Percentiles rank a stretch among this genome's conserved stretches.
Conservation (phyloP, 2,888 invertebrate genomes). For the Tupiocoris notatus region DNA sequence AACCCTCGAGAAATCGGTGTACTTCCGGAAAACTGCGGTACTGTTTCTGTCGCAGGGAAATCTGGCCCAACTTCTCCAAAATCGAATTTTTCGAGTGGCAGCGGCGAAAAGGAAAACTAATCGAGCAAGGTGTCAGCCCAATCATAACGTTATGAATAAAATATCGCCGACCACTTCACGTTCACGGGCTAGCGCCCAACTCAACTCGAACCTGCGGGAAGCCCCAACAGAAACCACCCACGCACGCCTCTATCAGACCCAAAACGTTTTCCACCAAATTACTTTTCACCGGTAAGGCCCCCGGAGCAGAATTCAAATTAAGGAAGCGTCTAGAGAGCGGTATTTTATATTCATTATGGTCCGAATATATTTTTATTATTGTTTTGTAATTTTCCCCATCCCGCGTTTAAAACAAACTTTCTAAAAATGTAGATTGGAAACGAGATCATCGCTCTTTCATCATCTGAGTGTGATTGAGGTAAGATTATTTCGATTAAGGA, state of each 20-base stretch:
- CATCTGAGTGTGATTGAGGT: no score
- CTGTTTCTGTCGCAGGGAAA: no score
- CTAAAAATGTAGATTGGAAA: neutral
- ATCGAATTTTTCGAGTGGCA: no score
- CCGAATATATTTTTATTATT: neutral
- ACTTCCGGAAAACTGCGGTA: no score
- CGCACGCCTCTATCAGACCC: neutral
- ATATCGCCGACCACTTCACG: neutral
- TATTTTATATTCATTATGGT: neutral
- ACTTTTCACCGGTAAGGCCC: constrained; percentile 16
- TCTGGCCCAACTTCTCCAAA: no score
- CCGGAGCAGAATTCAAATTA: constrained; percentile 30
- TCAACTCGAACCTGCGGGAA: neutral
- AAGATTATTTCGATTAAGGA: no score
- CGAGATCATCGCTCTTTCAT: neutral
- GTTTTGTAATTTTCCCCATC: neutral
- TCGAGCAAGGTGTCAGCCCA: constrained; percentile 32
- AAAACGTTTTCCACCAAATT: constrained; percentile 23
- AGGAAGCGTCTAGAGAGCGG: constrained; percentile 9
- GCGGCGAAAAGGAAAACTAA: constrained; percentile 22
- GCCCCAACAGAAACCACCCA: neutral
- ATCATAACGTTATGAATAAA: constrained; percentile 36
- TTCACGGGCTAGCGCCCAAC: neutral
- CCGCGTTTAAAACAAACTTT: neutral
- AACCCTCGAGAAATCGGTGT: no score